Evolutionary conservation across 2,888 invertebrate genomes (phyloP).

Genomic region (Cosmorhoe ocellata): DNA sequence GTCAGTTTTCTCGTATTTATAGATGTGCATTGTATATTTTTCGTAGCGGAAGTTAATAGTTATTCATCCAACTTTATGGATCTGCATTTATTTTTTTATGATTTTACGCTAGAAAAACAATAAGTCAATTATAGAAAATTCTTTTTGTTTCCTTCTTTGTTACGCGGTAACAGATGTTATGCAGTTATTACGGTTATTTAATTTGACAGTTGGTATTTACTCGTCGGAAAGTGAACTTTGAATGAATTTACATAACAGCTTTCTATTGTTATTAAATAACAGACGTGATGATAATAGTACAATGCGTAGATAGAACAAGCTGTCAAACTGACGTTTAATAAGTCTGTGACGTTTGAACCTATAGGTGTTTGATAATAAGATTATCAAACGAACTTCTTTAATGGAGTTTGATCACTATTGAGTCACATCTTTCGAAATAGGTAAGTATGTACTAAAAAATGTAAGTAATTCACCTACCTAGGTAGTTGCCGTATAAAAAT

Average conservation of each 20-base stretch:
- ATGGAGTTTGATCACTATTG: too few relatives aligned
- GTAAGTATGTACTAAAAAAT: too few relatives aligned
- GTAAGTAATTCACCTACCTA: too few relatives aligned
- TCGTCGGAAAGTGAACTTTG: conserved; percentile 29
- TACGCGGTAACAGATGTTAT: conserved; percentile 17
- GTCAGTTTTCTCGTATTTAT: too few relatives aligned
- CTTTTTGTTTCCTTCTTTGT: not conserved
- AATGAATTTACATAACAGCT: conserved; percentile 33
- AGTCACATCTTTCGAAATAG: too few relatives aligned
- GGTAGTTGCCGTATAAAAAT: too few relatives aligned
- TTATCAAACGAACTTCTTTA: too few relatives aligned
- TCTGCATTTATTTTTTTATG: too few relatives aligned
- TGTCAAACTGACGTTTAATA: conserved; percentile 19
- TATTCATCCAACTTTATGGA: too few relatives aligned
- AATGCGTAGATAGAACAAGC: conserved; percentile 13
- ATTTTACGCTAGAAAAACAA: not conserved
- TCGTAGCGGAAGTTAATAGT: too few relatives aligned
- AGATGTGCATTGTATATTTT: too few relatives aligned
- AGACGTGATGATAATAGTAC: not conserved
- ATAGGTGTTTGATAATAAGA: too few relatives aligned
- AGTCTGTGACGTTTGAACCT: conserved; percentile 2
- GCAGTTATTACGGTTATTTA: conserved; percentile 29
- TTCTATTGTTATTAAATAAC: conserved; percentile 31
- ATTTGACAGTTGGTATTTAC: conserved; percentile 34
- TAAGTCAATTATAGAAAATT: not conserved